These are phyloP conservation scores for Ligdia adustata DNA, from an alignment of 2,888 invertebrate genomes.

Conservation along the genomic window DNA sequence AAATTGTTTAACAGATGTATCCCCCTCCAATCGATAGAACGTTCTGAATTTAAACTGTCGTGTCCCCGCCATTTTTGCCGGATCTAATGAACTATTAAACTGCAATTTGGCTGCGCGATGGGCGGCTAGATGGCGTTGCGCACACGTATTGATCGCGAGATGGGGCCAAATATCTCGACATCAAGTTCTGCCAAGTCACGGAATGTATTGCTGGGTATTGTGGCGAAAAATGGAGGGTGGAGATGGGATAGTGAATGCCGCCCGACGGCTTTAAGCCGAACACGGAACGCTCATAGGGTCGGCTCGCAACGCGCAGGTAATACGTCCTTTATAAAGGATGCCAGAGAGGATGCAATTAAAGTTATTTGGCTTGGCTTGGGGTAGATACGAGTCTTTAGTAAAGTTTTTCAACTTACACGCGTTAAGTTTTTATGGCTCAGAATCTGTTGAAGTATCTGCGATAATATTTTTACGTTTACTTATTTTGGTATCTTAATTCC, in stretches of 20 bases:
- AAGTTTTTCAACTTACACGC: constrained; percentile 1
- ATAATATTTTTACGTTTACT: too few relatives aligned
- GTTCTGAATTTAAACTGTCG: constrained; percentile 80
- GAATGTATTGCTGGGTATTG: constrained; percentile 82
- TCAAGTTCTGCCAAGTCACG: constrained; percentile 82
- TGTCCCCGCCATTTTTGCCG: constrained; percentile 80
- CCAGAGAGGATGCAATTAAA: constrained; percentile 34
- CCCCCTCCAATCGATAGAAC: constrained; percentile 71
- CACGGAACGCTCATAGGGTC: constrained; percentile 10
- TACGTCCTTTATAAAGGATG: constrained; percentile 11
- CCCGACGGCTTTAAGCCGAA: constrained; percentile 51
- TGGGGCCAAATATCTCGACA: constrained; percentile 71
- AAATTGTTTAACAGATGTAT: constrained; percentile 40
- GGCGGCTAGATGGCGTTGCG: constrained; percentile 76
- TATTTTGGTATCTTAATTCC: too few relatives aligned
- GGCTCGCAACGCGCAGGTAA: constrained; percentile 19
- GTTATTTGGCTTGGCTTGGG: constrained; percentile 28
- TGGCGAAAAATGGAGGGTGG: constrained; percentile 80
- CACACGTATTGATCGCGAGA: constrained; percentile 80
- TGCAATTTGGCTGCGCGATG: constrained; percentile 83
- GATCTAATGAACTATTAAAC: constrained; percentile 84
- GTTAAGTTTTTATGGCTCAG: background rate
- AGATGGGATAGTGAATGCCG: constrained; percentile 61
- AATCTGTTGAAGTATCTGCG: too few relatives aligned
- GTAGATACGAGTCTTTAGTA: constrained; percentile 20